A percentile compares a stretch with the other conserved stretches of the same genome.
Evolutionary conservation across 2,113 vertebrate species (phyloP).

Genomic region (Microtus richardsoni): DNA sequence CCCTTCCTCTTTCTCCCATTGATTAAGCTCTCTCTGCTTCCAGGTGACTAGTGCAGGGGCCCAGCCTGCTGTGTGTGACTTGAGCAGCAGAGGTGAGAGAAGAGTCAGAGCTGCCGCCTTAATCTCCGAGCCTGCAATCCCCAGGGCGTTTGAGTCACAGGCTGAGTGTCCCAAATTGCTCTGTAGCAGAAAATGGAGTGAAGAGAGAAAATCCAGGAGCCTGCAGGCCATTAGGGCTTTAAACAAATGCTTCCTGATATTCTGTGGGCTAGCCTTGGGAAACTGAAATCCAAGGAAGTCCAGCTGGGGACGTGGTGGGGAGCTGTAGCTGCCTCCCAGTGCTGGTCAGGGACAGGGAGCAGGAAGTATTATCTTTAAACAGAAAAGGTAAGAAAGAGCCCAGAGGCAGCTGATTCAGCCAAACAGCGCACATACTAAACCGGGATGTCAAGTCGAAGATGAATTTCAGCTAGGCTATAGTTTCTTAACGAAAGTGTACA

Average conservation of each 20-base stretch:
- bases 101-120: accelerated
- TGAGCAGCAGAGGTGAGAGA: background rate
- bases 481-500: background rate
- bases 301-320: background rate
- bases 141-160: background rate
- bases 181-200: background rate
- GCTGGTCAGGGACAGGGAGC: background rate
- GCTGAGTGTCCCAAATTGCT: background rate
- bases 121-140: no score
- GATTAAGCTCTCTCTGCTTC: background rate
- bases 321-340: background rate
- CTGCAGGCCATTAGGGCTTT: background rate
- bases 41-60: background rate
- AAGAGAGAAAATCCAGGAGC: background rate
- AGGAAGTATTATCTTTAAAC: background rate
- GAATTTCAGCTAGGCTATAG: background rate
- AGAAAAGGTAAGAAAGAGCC: background rate
- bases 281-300: background rate
- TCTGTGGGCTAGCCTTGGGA: background rate
- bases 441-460: background rate
- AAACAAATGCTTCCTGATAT: background rate
- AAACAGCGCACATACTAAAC: background rate
- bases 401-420: background rate
- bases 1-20: background rate
- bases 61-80: background rate